Percentiles rank a stretch among this genome's conserved stretches.
Evolutionary conservation across 1,140 invertebrate genomes (phyloP).

Genomic region (Vanessa tameamea): DNA sequence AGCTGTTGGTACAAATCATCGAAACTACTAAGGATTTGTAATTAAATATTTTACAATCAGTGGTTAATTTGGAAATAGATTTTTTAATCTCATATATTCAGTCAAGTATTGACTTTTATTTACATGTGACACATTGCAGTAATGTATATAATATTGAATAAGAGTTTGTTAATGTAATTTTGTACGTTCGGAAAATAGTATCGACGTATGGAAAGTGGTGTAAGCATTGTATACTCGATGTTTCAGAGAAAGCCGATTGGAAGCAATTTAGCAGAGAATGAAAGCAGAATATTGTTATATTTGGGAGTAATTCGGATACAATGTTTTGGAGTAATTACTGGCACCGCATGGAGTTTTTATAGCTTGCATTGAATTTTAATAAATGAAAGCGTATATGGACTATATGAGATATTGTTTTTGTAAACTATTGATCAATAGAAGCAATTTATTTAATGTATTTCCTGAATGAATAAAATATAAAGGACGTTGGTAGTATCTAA

Average conservation of each 20-base stretch:
- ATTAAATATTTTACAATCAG: too few species aligned
- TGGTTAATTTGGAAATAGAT: too few species aligned
- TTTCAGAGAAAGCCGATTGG: constrained; percentile 19
- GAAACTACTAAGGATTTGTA: too few species aligned
- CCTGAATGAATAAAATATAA: background rate
- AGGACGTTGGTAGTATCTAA: background rate
- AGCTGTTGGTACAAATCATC: too few species aligned
- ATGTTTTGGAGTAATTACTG: constrained; percentile 21
- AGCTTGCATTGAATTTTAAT: background rate
- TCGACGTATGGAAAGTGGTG: background rate
- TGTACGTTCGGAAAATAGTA: background rate
- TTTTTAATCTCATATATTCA: too few species aligned
- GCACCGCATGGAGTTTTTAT: background rate
- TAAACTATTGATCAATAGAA: too few species aligned
- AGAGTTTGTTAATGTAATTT: background rate
- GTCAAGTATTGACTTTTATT: too few species aligned
- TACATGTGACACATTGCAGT: too few species aligned
- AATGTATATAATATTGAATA: too few species aligned
- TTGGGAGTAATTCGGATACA: constrained; percentile 21
- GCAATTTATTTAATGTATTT: background rate
- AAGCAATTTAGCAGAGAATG: constrained; percentile 26
- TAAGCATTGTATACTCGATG: background rate
- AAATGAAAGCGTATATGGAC: too few species aligned
- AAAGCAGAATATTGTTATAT: constrained; percentile 27
- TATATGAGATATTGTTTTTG: too few species aligned